Evolutionary conservation across 2,113 vertebrate genomes (phyloP).

Genomic region (Toxotes jaculatrix): DNA sequence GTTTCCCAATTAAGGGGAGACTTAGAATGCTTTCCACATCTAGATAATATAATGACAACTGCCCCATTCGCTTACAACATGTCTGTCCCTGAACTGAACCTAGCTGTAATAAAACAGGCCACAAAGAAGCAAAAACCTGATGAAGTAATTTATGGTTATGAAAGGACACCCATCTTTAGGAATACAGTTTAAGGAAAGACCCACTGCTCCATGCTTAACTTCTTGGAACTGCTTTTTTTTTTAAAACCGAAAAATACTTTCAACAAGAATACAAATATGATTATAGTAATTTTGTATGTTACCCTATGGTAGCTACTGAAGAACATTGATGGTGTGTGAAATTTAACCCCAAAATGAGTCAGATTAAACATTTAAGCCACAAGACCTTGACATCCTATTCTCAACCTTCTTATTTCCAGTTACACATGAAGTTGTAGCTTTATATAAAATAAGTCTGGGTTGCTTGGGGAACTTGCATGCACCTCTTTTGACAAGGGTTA

Average conservation of each 20-base stretch:
- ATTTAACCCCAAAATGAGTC: background rate
- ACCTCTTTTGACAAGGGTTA: background rate
- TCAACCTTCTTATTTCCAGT: background rate
- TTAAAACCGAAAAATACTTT: background rate
- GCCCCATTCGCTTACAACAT: conserved; percentile 47
- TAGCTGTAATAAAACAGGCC: conserved; percentile 29
- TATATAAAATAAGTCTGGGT: background rate
- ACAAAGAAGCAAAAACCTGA: conserved; percentile 10
- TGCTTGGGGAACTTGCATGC: too few relatives aligned
- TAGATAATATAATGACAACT: conserved; percentile 42
- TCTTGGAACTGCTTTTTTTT: conserved; percentile 1
- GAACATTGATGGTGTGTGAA: background rate
- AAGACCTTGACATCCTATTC: background rate
- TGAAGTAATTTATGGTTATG: conserved; percentile 24
- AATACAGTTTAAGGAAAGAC: background rate
- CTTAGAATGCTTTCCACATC: conserved; percentile 57
- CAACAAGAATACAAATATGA: background rate
- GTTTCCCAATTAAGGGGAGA: conserved; percentile 57
- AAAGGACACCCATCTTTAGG: conserved; percentile 4
- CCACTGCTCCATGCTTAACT: background rate
- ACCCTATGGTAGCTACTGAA: background rate
- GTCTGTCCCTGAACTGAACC: conserved; percentile 45
- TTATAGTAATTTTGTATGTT: background rate
- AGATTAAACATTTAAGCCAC: background rate
- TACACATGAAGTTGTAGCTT: background rate